Percentiles rank a stretch among this genome's conserved stretches.
Evolutionary conservation across 2,797 vertebrate species (phyloP).

Genomic region (Helicolenus hilgendorfi): DNA sequence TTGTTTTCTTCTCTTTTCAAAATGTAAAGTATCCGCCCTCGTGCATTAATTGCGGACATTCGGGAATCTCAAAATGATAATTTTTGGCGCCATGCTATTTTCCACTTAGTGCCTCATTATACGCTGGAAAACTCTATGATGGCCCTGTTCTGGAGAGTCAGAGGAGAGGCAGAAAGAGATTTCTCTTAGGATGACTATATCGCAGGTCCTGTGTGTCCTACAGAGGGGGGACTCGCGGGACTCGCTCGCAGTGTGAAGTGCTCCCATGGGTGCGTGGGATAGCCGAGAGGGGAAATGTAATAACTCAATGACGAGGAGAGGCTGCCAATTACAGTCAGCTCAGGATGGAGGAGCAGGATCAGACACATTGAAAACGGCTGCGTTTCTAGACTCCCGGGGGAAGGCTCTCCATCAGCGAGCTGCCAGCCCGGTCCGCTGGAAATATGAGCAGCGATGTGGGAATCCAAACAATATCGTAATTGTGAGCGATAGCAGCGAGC

Average conservation of each 20-base stretch:
- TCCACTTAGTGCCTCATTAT: constrained; percentile 78
- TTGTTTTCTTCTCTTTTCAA: constrained; percentile 62
- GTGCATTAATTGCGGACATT: constrained; percentile 70
- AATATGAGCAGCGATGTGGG: constrained; percentile 69
- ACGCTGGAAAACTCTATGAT: constrained; percentile 56
- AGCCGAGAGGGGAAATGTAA: constrained; percentile 79
- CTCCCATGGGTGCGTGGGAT: constrained; percentile 73
- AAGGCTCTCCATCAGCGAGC: constrained; percentile 51
- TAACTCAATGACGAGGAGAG: constrained; percentile 76
- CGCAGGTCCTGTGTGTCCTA: constrained; percentile 51
- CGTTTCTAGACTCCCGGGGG: constrained; percentile 68
- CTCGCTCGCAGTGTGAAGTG: constrained; percentile 64
- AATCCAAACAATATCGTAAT: constrained; percentile 74
- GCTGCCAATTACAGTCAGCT: constrained; percentile 79
- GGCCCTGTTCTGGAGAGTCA: constrained; percentile 62
- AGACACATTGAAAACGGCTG: constrained; percentile 71
- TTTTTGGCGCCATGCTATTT: constrained; percentile 29
- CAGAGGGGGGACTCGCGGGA: constrained; percentile 62
- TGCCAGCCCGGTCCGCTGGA: constrained; percentile 58
- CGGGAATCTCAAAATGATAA: constrained; percentile 60
- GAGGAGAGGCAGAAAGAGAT: constrained; percentile 23
- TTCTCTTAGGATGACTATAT: constrained; percentile 51
- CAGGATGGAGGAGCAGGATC: constrained; percentile 68
- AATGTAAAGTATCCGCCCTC: constrained; percentile 61
- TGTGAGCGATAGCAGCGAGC: constrained; percentile 66